Evolutionary conservation across 2,797 vertebrate species (phyloP), one percentile per base, ranked within the genome.

Genomic region (Prionace glauca): DNA sequence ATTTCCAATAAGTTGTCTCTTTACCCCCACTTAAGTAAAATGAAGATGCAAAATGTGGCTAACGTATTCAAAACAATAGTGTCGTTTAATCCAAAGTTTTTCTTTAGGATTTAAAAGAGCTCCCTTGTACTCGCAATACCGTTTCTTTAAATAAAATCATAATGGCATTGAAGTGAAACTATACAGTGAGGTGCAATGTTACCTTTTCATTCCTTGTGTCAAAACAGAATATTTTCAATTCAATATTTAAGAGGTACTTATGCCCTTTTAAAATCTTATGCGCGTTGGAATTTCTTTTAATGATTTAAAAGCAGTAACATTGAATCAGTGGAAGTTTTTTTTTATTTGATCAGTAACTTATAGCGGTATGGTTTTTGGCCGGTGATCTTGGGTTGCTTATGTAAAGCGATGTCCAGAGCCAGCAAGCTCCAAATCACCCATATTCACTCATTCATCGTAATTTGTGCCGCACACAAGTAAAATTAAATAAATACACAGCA

Each of bases 1-100:
- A 96, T 96, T 95, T 95, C 96, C 96, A 97, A 86, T 96, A 96
- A 96, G 97, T 97, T 97, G 95, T 96, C 96, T 96, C 65, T 36
- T 67, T 45, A 88, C 20, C n/a, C 62, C 29, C 36, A 20, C 71
- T 77, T 77, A 50, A 74, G 12, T 60, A 95, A 95, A 95, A 56
- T 29, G 32, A 56, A 29, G 62, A 67, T 92, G 14, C 60, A 74
- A 77, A 74, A 94, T 71, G 45, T 4, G 32, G 71, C 45, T 74
- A 32, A 45, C 26, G 16, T 8, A 95, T 72, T n/a, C 16, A 56
- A 50, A 60, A 56, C 71, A 50, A 29, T 29, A 56, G 41, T 11
- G 24, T 94, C 12, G 32, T 7, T 50, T 56, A 95, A 56, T 77
- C 24, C 8, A n/a, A 14, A 24, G 36, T 24, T 95, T 95, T 36